These are phyloP conservation scores for Hippolais icterina DNA, from an alignment of 2,113 vertebrate genomes.

Conservation along the genomic window DNA sequence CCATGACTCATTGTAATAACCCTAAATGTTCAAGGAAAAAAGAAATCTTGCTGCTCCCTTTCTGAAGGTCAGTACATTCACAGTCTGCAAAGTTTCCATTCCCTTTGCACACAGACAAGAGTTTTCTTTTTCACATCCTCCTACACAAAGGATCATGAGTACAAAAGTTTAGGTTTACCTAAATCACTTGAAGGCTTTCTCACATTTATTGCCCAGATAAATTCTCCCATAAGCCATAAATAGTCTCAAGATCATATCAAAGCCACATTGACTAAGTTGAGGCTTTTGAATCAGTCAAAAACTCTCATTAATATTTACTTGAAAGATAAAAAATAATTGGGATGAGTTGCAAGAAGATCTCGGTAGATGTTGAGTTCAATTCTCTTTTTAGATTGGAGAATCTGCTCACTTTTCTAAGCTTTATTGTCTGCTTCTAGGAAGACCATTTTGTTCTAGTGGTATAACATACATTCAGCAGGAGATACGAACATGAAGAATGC, in stretches of 20 bases:
- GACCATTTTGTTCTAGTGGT: not conserved
- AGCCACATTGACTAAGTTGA: not conserved
- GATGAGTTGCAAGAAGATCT: not conserved
- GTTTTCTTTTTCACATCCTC: constrained; percentile 42
- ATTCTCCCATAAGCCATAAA: not conserved
- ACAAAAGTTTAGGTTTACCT: not conserved
- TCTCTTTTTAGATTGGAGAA: not conserved
- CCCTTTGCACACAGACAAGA: not conserved
- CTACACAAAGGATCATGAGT: not conserved
- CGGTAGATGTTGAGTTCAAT: not conserved
- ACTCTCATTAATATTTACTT: not conserved
- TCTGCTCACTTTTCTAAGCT: not conserved
- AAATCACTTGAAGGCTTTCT: not conserved
- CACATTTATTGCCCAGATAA: not conserved
- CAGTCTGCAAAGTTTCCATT: constrained; percentile 27
- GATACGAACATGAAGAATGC: not conserved
- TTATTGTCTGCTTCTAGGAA: not conserved
- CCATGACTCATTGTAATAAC: not conserved
- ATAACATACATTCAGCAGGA: not conserved
- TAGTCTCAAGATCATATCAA: not conserved
- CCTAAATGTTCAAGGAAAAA: not conserved
- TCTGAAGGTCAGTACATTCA: constrained; percentile 23
- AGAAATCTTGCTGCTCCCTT: not conserved
- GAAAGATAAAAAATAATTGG: not conserved
- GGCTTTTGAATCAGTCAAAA: not conserved